phyloP scores from a whole-genome alignment of 2,113 vertebrate genomes.

The Podarcis muralis region DNA sequence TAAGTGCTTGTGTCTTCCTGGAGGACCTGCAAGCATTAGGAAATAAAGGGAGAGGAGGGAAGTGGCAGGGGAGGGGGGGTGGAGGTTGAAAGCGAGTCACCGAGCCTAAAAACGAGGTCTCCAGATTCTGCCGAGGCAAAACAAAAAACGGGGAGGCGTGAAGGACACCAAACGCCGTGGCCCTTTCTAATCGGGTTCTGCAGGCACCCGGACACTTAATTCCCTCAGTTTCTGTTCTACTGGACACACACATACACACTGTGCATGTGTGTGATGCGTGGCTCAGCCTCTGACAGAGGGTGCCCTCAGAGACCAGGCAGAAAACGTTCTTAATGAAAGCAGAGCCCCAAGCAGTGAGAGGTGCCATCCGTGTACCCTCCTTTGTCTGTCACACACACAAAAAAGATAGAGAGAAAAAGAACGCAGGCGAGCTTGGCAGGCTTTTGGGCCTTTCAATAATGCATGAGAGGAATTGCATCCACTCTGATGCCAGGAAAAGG shows the following conservation, averaged over 20 bases:
- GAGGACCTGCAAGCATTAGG: constrained; percentile 79
- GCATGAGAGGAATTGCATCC: constrained; percentile 74
- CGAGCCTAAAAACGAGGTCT: constrained; percentile 52
- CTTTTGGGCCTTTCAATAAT: constrained; percentile 84
- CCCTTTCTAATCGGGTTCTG: constrained; percentile 72
- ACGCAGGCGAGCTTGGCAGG: constrained; percentile 74
- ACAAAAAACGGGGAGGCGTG: constrained; percentile 68
- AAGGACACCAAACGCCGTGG: constrained; percentile 68
- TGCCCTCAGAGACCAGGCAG: constrained; percentile 72
- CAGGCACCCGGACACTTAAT: constrained; percentile 68
- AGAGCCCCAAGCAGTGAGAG: constrained; percentile 71
- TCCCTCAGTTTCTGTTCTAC: constrained; percentile 67
- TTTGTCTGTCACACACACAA: constrained; percentile 70
- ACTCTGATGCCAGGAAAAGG: constrained; percentile 69
- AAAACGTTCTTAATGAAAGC: constrained; percentile 75
- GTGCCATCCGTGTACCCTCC: constrained; percentile 70
- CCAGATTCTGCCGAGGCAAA: constrained; percentile 52
- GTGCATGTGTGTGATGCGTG: not conserved
- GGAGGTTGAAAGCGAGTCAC: not conserved
- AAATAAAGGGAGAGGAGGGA: constrained; percentile 56
- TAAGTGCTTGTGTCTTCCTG: constrained; percentile 85
- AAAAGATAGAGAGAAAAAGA: constrained; percentile 34
- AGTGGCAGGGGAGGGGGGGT: constrained; percentile 2
- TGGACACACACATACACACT: not conserved
- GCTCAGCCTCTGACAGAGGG: constrained; percentile 64